Conservation (phyloP, 2,113 vertebrate species). For the Platichthys stellatus region DNA sequence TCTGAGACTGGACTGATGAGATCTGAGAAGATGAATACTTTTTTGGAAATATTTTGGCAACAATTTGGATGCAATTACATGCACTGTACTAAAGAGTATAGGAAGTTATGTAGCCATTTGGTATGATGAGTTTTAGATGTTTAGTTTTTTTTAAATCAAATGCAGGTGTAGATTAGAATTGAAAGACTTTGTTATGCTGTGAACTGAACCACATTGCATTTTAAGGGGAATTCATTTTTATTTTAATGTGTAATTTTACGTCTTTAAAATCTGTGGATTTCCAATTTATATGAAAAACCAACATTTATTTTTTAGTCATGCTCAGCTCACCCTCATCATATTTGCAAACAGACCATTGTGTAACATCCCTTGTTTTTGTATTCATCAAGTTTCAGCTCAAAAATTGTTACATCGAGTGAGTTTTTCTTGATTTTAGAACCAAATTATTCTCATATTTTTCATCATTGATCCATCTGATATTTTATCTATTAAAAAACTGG, state of each 20-base stretch:
- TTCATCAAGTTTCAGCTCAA: constrained; percentile 8
- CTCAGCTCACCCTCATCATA: background rate
- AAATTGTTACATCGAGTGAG: background rate
- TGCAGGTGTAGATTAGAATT: background rate
- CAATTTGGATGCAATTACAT: background rate
- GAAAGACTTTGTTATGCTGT: background rate
- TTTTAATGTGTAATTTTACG: background rate
- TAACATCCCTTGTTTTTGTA: constrained; percentile 13
- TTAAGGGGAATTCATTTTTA: background rate
- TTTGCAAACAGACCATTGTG: background rate
- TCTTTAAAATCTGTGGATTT: background rate
- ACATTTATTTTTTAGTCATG: background rate
- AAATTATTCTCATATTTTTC: background rate
- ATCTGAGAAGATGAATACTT: background rate
- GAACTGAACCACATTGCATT: constrained; percentile 10
- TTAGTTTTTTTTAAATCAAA: background rate
- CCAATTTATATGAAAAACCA: background rate
- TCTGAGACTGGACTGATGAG: constrained; percentile 66
- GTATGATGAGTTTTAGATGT: background rate
- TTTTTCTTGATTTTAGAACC: background rate
- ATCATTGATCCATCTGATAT: background rate
- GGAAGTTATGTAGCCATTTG: background rate
- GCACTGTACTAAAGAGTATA: background rate
- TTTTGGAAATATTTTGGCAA: constrained; percentile 12
- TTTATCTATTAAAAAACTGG: background rate